Base-by-base conservation (phyloP, 2,888 invertebrate genomes). In the Tortrix viridana region DNA sequence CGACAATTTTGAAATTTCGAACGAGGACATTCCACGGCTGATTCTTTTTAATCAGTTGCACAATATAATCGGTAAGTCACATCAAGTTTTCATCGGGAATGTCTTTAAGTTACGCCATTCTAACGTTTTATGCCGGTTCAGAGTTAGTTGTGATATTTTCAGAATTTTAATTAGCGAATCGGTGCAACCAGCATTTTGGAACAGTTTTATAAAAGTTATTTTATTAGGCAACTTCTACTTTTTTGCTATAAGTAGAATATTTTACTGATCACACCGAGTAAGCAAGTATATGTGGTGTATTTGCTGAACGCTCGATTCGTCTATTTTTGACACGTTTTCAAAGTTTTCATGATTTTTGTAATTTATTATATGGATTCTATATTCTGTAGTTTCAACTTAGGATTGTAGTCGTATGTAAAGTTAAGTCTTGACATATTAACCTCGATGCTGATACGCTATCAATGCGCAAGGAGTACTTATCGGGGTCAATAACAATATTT, bases 31-130 rank as follows among this genome's bases (percentile, higher is more conserved):
- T 66, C 69, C 71, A 71, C 81, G 74, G 82, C 64, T 68, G 70
- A 68, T 76, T 74, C 73, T 67, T 72, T 65, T 43, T 61, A 67
- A 73, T 70, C 67, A 69, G 76, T 80, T 86, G 89, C 89, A 86
- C 87, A 73, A 80, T 77, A 77, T 77, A 70, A 68, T 74, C 74
- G 84, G 85, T 85, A 74, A 85, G 85, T 80, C 69, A 6, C 46
- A 54, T 65, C 22, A 41, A 19, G 54, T 41, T 56, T 64, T 20
- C 2, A 23, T 41, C 14, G 20, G n/a, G 22, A 38, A 26, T 41
- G 41, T 38, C 3, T 4, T 16, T 23, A 23, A 7, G 12, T 23
- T 20, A 38, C 12, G 5, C 16, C 20, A 16, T 47, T n/a, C 1
- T 37, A 32, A 47, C 14, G 19, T 50, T 37, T 50, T 1, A 20